Percentiles rank a stretch among this genome's conserved stretches.
phyloP scores from a whole-genome alignment of 2,888 invertebrate species.

The Caenorhabditis virilis region DNA sequence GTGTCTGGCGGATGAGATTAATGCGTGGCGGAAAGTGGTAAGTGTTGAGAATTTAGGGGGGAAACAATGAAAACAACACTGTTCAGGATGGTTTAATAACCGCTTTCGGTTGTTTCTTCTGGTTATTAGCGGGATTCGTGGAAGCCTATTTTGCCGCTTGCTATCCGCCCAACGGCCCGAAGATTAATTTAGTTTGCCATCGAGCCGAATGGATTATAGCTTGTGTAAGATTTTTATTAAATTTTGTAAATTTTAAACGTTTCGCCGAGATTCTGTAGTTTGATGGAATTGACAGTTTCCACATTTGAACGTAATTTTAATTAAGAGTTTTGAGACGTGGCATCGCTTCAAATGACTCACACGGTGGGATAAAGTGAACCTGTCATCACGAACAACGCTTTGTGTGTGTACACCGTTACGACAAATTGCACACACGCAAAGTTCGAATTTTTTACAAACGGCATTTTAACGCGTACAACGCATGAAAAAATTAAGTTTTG shows the following conservation, averaged over 20 bases:
- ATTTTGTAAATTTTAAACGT: background rate
- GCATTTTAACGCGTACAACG: too few species aligned
- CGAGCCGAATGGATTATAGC: conserved; percentile 64
- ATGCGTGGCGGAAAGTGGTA: conserved; percentile 58
- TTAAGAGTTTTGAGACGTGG: too few species aligned
- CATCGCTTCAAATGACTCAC: too few species aligned
- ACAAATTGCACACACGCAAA: too few species aligned
- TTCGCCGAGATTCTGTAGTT: too few species aligned
- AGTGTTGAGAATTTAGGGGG: conserved; percentile 3
- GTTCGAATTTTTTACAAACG: too few species aligned
- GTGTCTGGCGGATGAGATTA: conserved; percentile 46
- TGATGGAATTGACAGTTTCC: too few species aligned
- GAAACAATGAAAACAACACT: too few species aligned
- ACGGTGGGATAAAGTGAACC: background rate
- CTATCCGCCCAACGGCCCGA: conserved; percentile 62
- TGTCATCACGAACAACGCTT: too few species aligned
- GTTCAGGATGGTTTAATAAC: conserved; percentile 59
- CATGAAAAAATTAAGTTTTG: too few species aligned
- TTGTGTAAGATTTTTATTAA: conserved; percentile 22
- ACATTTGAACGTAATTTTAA: too few species aligned
- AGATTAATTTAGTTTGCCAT: conserved; percentile 60
- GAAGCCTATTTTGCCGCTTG: conserved; percentile 66
- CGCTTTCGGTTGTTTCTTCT: conserved; percentile 51
- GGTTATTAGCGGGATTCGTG: conserved; percentile 57
- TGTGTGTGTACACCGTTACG: too few species aligned